phyloP scores from a whole-genome alignment of 1,140 invertebrate species.

The Rhizoglyphus robini region DNA sequence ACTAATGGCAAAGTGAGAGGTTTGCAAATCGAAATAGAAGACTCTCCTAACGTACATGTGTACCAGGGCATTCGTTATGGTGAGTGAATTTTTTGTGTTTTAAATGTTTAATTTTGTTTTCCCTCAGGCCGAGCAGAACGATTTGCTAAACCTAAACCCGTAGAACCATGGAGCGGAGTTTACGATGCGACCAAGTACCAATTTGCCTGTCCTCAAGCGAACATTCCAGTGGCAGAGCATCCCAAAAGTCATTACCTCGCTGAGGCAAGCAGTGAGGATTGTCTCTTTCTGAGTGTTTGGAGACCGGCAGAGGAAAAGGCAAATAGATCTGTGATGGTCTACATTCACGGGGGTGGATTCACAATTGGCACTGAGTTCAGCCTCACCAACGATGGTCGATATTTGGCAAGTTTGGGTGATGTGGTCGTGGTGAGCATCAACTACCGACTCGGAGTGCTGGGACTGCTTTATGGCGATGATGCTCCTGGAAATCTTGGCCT shows the following conservation, averaged over 20 bases:
- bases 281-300: slow-evolving; percentile 82
- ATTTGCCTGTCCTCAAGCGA: slow-evolving; percentile 9
- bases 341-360: slow-evolving; percentile 59
- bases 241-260: too few species aligned
- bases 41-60: neutral
- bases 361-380: slow-evolving; percentile 45
- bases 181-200: slow-evolving; percentile 30
- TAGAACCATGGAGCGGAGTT: slow-evolving; percentile 68
- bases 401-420: slow-evolving; percentile 47
- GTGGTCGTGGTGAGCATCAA: slow-evolving; percentile 54
- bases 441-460: slow-evolving; percentile 51
- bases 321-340: slow-evolving; percentile 50
- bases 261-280: slow-evolving; percentile 77
- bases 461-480: slow-evolving; percentile 56
- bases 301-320: slow-evolving; percentile 42
- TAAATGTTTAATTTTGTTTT: neutral
- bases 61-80: neutral
- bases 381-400: slow-evolving; percentile 44
- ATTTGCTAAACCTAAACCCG: slow-evolving; percentile 71
- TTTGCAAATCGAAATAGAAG: too few species aligned
- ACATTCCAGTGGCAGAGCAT: neutral
- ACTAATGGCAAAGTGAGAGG: too few species aligned
- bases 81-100: neutral
- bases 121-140: slow-evolving; percentile 31
- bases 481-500: slow-evolving; percentile 31